Conservation (phyloP, 2,113 vertebrate species). For the Apteryx mantelli region DNA sequence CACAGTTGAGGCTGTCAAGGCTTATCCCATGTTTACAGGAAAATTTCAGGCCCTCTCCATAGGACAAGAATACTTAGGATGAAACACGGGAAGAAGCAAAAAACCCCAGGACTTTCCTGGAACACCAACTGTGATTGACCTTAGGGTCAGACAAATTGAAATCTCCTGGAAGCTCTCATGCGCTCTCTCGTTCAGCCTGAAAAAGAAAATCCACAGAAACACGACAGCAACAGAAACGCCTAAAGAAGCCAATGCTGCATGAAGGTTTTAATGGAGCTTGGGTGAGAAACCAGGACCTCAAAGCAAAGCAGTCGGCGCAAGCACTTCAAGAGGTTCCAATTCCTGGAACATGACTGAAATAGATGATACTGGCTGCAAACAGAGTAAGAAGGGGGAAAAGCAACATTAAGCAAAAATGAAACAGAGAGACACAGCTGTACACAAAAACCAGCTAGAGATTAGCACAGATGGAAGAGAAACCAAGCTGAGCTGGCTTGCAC, state of each 20-base stretch:
- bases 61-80: not conserved
- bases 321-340: not conserved
- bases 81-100: not conserved
- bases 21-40: not conserved
- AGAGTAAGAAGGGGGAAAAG: not conserved
- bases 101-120: not conserved
- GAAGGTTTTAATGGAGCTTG: not conserved
- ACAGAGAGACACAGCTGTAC: not conserved
- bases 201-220: not conserved
- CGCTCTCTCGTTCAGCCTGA: not conserved
- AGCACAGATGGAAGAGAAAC: not conserved
- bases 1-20: not conserved
- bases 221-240: rapidly evolving
- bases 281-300: not conserved
- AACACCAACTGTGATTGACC: not conserved
- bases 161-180: not conserved
- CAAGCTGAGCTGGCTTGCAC: not conserved
- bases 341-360: not conserved
- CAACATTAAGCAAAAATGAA: not conserved
- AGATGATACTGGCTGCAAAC: not conserved
- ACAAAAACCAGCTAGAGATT: not conserved
- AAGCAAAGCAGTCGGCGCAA: not conserved
- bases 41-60: not conserved
- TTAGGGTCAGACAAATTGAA: not conserved
- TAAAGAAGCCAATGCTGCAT: not conserved